A percentile compares a stretch with the other conserved stretches of the same genome.
phyloP scores from a whole-genome alignment of 2,797 vertebrate genomes.

The Enteromius viviparus region DNA sequence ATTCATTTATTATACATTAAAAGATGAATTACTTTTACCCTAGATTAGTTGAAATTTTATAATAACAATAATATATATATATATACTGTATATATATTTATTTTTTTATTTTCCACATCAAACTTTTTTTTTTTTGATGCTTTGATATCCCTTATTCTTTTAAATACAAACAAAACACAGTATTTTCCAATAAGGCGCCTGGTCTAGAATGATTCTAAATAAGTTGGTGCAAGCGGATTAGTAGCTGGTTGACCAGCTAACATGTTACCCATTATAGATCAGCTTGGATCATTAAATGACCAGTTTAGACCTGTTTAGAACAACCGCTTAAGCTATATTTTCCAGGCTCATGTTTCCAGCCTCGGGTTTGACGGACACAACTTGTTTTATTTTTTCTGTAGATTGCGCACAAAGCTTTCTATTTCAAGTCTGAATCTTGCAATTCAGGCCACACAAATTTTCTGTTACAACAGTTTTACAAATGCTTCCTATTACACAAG shows the following conservation, averaged over 20 bases:
- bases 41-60: no score
- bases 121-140: no score
- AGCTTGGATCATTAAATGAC: background rate
- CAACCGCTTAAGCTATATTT: background rate
- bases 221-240: background rate
- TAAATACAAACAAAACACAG: no score
- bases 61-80: no score
- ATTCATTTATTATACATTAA: no score
- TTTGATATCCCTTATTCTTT: no score
- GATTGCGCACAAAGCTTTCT: background rate
- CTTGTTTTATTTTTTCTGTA: background rate
- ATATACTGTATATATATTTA: no score
- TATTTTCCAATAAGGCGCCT: background rate
- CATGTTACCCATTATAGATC: background rate
- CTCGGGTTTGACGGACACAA: background rate
- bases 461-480: constrained; percentile 1
- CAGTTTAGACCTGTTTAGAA: no score
- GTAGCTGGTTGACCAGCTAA: background rate
- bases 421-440: background rate
- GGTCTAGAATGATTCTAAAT: background rate
- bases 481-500: background rate
- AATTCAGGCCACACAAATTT: background rate
- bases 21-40: no score
- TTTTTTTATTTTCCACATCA: no score
- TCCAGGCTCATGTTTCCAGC: background rate